Base-by-base conservation (phyloP, 2,888 invertebrate genomes). In the Cartodere bifasciata region DNA sequence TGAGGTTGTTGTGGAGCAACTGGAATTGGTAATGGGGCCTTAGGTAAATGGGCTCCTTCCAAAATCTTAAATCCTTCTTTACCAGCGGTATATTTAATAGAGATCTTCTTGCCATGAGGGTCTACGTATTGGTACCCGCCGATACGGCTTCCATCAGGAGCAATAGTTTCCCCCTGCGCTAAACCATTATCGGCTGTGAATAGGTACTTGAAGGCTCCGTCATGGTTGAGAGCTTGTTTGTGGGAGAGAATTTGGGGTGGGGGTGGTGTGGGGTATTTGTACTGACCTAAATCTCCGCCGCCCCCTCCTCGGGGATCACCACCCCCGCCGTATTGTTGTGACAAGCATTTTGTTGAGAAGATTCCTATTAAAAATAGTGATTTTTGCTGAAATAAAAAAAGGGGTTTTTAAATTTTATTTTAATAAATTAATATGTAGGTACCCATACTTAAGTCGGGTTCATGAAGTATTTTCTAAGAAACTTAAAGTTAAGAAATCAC, bases 111-210 rank as follows among this genome's bases (percentile, higher is more conserved):
- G 0, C 77, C 77, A 32, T 55, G 70, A 0, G 76, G 75, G 36
- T 76, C 76, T 3, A 47, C 41, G 32, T 53, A 53, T 22, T 50
- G 47, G 43, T 53, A 53, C 13, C 50, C 52, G 5, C 77, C 77
- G 2, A 69, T 67, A 35, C 77, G 56, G 24, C 71, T 69, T 3
- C 77, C 77, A 41, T 78, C 77, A 0, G 76, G 75, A 15, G 71
- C 67, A 17, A 78, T 76, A 38, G 66, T 67, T 48, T 77, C 77
- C 0, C 76, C 76, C 4, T 75, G 76, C 1, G 74, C 70, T 4
- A 75, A 56, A 0, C 77, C 77, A 45, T 76, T 76, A 55, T 78
- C 77, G 0, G 76, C 72, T 1, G 75, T 70, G 48, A 75, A 78
- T 29, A 73, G 68, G 45, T 70, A 77, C 32, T 72, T 74, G 56